A percentile compares a stretch with the other conserved stretches of the same genome.
Conservation (phyloP, 2,888 invertebrate genomes). For the Monochamus alternatus region DNA sequence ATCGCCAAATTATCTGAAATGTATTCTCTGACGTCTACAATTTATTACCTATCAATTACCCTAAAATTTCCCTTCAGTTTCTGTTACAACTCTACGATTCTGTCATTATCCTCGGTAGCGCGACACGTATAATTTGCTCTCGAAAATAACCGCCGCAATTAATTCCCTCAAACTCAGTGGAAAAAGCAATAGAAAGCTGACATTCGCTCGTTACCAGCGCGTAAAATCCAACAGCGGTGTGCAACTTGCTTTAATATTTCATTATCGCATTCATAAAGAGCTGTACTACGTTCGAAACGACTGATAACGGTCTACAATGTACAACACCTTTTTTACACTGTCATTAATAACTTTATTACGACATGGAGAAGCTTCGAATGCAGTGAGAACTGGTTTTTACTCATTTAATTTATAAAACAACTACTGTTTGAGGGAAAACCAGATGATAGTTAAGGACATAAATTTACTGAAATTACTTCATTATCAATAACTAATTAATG, state of each 20-base stretch:
- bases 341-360: background rate
- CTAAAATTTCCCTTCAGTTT: too few species aligned
- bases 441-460: too few species aligned
- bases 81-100: too few species aligned
- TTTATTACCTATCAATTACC: too few species aligned
- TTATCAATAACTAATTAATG: too few species aligned
- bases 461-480: too few species aligned
- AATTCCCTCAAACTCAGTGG: conserved; percentile 2
- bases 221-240: conserved; percentile 4
- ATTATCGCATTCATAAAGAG: conserved; percentile 24
- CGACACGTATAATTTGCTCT: background rate
- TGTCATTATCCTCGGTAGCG: too few species aligned
- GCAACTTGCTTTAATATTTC: conserved; percentile 12
- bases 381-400: background rate
- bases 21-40: too few species aligned
- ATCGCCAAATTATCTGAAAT: too few species aligned
- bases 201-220: conserved; percentile 10
- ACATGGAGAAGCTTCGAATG: background rate
- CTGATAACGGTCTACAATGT: conserved; percentile 15
- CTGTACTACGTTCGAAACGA: background rate
- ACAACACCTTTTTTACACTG: conserved; percentile 9
- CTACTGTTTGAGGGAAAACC: too few species aligned
- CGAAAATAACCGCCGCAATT: conserved; percentile 9
- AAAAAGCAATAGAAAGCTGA: conserved; percentile 22
- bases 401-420: too few species aligned